Conservation (phyloP, 1,140 invertebrate genomes). For the Proctacanthus coquilletti region DNA sequence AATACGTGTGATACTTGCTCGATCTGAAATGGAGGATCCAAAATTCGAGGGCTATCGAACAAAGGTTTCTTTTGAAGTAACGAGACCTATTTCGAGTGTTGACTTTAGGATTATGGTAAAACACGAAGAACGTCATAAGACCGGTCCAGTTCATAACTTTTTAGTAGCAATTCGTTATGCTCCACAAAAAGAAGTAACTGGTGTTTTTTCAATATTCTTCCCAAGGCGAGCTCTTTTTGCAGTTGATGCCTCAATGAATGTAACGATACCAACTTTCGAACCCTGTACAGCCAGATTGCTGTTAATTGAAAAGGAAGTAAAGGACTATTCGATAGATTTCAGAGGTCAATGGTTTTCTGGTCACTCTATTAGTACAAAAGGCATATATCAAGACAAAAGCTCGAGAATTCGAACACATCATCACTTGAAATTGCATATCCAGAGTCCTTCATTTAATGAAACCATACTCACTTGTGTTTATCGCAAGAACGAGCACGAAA, state of each 20-base stretch:
- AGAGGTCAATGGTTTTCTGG: slow-evolving; percentile 63
- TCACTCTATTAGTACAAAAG: slow-evolving; percentile 47
- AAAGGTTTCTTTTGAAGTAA: slow-evolving; percentile 24
- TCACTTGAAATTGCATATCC: slow-evolving; percentile 48
- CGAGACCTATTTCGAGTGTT: slow-evolving; percentile 27
- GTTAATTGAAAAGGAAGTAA: slow-evolving; percentile 37
- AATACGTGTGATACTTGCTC: slow-evolving; percentile 36
- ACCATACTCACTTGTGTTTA: slow-evolving; percentile 42
- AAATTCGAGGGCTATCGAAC: slow-evolving; percentile 23
- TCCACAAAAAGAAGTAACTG: slow-evolving; percentile 40
- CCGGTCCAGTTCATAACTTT: slow-evolving; percentile 29
- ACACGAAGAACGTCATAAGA: slow-evolving; percentile 25
- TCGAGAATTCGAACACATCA: slow-evolving; percentile 41
- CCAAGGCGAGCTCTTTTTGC: slow-evolving; percentile 37
- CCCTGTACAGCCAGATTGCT: slow-evolving; percentile 38
- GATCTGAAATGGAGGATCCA: slow-evolving; percentile 30
- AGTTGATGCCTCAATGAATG: slow-evolving; percentile 40
- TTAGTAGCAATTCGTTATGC: slow-evolving; percentile 26
- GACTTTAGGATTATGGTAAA: slow-evolving; percentile 30
- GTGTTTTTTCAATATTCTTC: slow-evolving; percentile 34
- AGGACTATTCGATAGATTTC: slow-evolving; percentile 47
- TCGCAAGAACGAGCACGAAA: slow-evolving; percentile 31
- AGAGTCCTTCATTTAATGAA: slow-evolving; percentile 51
- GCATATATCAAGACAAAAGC: slow-evolving; percentile 54
- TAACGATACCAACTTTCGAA: slow-evolving; percentile 43